Evolutionary conservation across 2,797 vertebrate genomes (phyloP).

Genomic region (Delichon dasypus): DNA sequence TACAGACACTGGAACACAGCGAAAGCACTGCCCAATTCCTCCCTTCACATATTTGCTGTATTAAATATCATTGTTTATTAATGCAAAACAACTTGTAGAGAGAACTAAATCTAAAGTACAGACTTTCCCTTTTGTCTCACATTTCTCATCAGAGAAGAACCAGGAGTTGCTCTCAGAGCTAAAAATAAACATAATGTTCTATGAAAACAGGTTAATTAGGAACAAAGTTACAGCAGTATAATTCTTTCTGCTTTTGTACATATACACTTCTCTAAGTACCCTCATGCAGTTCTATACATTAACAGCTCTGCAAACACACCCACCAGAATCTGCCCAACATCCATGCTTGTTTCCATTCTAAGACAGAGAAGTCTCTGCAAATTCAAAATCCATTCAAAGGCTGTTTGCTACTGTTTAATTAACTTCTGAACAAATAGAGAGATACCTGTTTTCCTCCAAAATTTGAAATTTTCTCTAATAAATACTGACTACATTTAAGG

Average conservation of each 20-base stretch:
- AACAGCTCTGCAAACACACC: not conserved
- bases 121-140: not conserved
- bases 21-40: not conserved
- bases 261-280: not conserved
- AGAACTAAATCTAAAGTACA: not conserved
- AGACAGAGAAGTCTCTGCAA: not conserved
- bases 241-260: not conserved
- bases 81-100: not conserved
- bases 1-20: not conserved
- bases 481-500: not conserved
- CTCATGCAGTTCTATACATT: not conserved
- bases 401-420: not conserved
- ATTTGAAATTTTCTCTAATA: not conserved
- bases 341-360: not conserved
- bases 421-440: not conserved
- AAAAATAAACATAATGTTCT: slow-evolving; percentile 7
- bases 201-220: not conserved
- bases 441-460: not conserved
- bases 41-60: not conserved
- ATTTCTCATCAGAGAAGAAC: not conserved
- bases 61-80: not conserved
- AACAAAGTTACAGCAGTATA: not conserved
- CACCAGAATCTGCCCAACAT: not conserved
- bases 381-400: not conserved
- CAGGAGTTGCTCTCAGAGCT: not conserved